Conservation (phyloP, 2,888 invertebrate genomes). For the Melieria omissa region DNA sequence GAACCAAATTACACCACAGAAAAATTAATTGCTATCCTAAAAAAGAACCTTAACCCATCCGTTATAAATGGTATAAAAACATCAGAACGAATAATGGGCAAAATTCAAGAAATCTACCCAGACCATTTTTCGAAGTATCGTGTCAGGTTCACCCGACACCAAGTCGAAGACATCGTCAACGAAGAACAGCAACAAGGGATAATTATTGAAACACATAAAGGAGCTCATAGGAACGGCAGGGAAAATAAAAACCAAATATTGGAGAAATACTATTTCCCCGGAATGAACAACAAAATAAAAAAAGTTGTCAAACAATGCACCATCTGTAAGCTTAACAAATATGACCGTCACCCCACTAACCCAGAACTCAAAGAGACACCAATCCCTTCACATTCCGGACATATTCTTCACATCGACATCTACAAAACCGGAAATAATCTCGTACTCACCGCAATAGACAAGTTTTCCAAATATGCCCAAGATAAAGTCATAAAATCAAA, state of each 20-base stretch:
- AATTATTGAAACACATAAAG: constrained; percentile 18
- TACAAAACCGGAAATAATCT: no score
- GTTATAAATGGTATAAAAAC: no score
- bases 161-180: constrained; percentile 23
- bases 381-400: not conserved
- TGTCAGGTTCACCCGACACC: constrained; percentile 20
- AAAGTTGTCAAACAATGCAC: not conserved
- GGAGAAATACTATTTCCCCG: constrained; percentile 27
- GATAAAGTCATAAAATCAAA: no score
- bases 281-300: constrained; percentile 31
- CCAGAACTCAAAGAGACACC: not conserved
- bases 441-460: no score
- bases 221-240: constrained; percentile 31
- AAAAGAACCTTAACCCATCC: no score
- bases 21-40: no score
- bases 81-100: no score
- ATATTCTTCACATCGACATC: no score
- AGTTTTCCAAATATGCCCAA: no score
- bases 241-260: constrained; percentile 40
- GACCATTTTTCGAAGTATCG: constrained; percentile 34
- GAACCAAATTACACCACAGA: no score
- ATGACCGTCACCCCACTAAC: no score
- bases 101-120: no score
- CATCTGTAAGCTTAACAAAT: not conserved
- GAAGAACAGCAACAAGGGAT: constrained; percentile 27